Evolutionary conservation across 2,113 vertebrate genomes (phyloP), one percentile per base, ranked within the genome.

Genomic region (Lampris incognitus): DNA sequence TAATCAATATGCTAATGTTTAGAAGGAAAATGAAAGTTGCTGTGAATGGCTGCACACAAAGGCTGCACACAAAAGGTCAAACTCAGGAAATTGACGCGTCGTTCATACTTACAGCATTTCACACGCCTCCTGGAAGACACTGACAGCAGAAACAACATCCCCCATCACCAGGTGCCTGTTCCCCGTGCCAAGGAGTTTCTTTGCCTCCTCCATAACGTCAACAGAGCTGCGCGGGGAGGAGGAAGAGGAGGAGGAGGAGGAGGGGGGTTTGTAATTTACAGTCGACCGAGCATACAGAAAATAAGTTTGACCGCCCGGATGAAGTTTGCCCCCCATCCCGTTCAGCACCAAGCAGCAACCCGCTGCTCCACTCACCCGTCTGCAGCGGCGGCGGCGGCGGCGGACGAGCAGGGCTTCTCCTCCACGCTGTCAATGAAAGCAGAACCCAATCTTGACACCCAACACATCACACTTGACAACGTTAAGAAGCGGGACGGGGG

Each of bases 111-210:
- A 99, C 98, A 99, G 84, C 91, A 98, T 94, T 76, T 96, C 92
- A 0, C 97, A 97, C 76, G 98, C 97, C 69, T 99, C 97, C 91
- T 99, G 98, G 84, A 99, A 98, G 0, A 96, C 97, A 74, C 91
- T 91, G 76, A 99, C 98, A 69, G 98, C 98, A 58, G 97, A 95
- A 3, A 96, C 95, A 75, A 98, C 93, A 84, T 99, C 96, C 46
- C 96, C 96, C 98, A 99, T 97, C 69, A 99, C 98, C 61, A 99
- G 89, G 84, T 99, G 95, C 77, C 96, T 94, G 84, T 98, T 98
- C 58, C 98, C 98, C n/a, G 96, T 94, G 60, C 97, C 98, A 74
- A 98, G 89, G 0, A 99, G 84, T 71, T 97, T 99, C 92, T 97
- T 99, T 37, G 97, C 97, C 90, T 99, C 97, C 84, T 94, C 96